A percentile compares a stretch with the other conserved stretches of the same genome.
phyloP scores from a whole-genome alignment of 2,113 vertebrate species.

The Bucco capensis region DNA sequence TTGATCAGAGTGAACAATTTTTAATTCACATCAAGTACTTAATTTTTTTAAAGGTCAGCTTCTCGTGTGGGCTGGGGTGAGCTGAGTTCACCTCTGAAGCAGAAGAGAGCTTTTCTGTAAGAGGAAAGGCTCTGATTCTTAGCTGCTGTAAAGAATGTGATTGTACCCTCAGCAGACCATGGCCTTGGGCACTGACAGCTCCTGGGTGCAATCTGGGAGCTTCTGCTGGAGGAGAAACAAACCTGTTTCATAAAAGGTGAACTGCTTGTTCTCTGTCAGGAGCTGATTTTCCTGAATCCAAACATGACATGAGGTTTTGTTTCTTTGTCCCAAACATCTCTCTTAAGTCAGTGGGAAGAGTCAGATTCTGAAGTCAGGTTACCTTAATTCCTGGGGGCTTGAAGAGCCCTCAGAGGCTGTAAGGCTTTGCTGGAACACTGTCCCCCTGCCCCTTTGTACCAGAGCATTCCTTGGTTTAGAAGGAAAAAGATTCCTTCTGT shows the following conservation, averaged over 20 bases:
- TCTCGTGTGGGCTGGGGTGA: fast-evolving
- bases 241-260: not conserved
- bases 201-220: not conserved
- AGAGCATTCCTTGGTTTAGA: not conserved
- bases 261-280: too few relatives aligned
- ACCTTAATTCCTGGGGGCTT: not conserved
- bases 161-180: not conserved
- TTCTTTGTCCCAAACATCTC: fast-evolving
- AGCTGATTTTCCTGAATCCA: not conserved
- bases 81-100: not conserved
- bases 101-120: not conserved
- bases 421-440: not conserved
- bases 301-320: not conserved
- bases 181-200: not conserved
- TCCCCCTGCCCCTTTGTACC: not conserved
- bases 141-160: not conserved
- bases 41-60: not conserved
- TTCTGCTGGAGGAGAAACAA: not conserved
- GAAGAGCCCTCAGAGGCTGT: not conserved
- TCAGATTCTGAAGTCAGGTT: not conserved
- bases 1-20: not conserved
- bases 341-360: not conserved
- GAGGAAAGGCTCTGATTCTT: not conserved
- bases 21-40: not conserved
- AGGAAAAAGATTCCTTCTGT: not conserved